Base-by-base conservation (phyloP, 2,113 vertebrate genomes). In the Saguinus midas region DNA sequence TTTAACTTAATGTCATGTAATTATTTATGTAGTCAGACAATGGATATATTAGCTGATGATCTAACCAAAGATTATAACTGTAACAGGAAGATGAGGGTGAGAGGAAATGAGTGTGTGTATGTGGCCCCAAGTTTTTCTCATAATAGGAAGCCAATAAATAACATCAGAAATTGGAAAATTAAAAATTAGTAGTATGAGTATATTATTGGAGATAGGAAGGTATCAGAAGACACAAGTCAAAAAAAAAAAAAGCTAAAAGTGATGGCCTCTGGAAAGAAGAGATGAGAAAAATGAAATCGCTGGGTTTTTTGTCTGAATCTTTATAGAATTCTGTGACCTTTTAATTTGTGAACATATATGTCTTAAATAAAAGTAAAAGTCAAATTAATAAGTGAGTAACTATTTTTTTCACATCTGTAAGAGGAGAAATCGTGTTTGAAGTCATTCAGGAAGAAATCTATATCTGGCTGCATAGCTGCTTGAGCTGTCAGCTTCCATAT, bases 321-420 rank as follows among this genome's bases (percentile, higher is more conserved):
- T 95, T 55, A 29, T 80, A 83, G 68, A 87, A 58, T n/a, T 29
- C 27, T 1, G 1, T 2, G 70, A 87, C 27, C 43, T 90, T 95
- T 91, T 40, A 85, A 91, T 85, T 14, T 10, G 23, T 2, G 9
- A 84, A 57, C 37, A 55, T 18, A 12, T 25, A 14, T 76, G 64
- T n/a, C 43, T 84, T 84, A 50, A 40, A 45, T 70, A 87, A 97
- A 91, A 94, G 81, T 64, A 57, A 80, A 93, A 93, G 84, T n/a
- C 70, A 82, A 76, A 92, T 90, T 55, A 58, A 70, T 80, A 70
- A 40, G 87, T 7, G 43, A 95, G 75, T 57, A 90, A 57, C 48
- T 68, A 76, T 68, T 27, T 64, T 87, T 55, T 48, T 79, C 78
- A 0, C 73, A 21, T 86, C 29, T 66, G 9, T 14, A 57, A 90